phyloP scores from a whole-genome alignment of 2,888 invertebrate species.

The Rhopalosiphum nymphaeae region DNA sequence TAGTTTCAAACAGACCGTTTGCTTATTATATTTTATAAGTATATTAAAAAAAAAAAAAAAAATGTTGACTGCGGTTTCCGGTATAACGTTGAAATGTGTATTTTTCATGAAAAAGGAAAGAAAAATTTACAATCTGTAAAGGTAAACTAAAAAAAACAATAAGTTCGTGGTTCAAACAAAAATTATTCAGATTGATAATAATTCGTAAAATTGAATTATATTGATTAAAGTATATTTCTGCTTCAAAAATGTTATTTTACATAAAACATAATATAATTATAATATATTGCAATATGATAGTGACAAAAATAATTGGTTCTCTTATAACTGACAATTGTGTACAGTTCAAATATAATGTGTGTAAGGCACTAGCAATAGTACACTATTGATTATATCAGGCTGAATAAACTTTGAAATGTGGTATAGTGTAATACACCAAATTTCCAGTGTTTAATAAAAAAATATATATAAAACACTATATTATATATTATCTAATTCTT shows the following conservation, averaged over 20 bases:
- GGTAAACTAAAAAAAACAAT: neutral
- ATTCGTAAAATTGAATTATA: no score
- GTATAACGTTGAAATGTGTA: neutral
- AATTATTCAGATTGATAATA: no score
- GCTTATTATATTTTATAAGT: neutral
- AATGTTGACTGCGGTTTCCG: neutral
- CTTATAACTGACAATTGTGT: neutral
- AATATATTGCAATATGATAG: neutral
- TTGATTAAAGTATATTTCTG: no score
- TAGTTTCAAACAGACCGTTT: neutral
- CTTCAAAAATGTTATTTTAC: no score
- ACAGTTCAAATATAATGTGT: neutral
- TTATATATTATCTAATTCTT: constrained; percentile 52
- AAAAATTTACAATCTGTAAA: neutral
- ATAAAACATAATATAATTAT: no score
- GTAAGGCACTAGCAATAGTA: neutral
- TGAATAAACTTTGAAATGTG: neutral
- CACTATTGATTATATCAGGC: neutral
- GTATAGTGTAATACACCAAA: neutral
- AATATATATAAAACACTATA: neutral
- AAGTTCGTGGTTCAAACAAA: no score
- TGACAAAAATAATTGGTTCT: neutral
- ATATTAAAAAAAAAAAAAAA: neutral
- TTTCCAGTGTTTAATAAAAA: neutral
- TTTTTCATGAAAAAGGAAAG: neutral